These are phyloP conservation scores for Diorhabda sublineata DNA, from an alignment of 1,140 invertebrate genomes.

Conservation along the genomic window DNA sequence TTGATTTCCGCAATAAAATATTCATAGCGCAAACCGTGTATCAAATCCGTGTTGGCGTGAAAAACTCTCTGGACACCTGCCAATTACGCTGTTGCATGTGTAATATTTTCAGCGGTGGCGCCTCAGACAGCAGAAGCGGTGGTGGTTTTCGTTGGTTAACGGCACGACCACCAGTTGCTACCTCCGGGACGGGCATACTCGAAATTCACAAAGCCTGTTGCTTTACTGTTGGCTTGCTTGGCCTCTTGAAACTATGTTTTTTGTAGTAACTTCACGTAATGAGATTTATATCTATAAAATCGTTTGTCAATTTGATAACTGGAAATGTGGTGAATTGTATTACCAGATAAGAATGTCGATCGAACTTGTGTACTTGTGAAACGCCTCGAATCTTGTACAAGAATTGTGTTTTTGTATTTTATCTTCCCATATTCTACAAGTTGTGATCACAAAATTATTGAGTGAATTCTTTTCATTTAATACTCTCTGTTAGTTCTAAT, in stretches of 20 bases:
- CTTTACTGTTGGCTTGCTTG: conserved; percentile 1
- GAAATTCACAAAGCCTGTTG: background rate
- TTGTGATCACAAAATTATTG: too few species aligned
- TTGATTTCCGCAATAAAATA: background rate
- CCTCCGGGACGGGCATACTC: conserved; percentile 4
- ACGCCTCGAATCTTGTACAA: too few species aligned
- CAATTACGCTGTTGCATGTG: conserved; percentile 45
- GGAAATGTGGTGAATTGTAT: too few species aligned
- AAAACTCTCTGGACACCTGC: conserved; percentile 40
- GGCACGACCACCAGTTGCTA: conserved; percentile 1
- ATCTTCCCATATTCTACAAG: too few species aligned
- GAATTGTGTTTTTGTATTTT: too few species aligned
- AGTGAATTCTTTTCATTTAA: too few species aligned
- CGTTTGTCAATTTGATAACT: too few species aligned
- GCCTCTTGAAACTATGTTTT: background rate
- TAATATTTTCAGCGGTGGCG: conserved; percentile 36
- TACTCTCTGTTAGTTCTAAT: too few species aligned
- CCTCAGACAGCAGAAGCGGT: background rate
- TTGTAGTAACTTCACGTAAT: background rate
- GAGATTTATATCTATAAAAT: background rate
- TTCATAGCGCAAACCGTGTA: conserved; percentile 1
- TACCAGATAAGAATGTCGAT: too few species aligned
- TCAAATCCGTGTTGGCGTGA: conserved; percentile 4
- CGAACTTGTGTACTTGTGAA: too few species aligned
- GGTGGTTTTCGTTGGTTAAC: background rate